phyloP scores from a whole-genome alignment of 2,113 vertebrate species.

The Eublepharis macularius region DNA sequence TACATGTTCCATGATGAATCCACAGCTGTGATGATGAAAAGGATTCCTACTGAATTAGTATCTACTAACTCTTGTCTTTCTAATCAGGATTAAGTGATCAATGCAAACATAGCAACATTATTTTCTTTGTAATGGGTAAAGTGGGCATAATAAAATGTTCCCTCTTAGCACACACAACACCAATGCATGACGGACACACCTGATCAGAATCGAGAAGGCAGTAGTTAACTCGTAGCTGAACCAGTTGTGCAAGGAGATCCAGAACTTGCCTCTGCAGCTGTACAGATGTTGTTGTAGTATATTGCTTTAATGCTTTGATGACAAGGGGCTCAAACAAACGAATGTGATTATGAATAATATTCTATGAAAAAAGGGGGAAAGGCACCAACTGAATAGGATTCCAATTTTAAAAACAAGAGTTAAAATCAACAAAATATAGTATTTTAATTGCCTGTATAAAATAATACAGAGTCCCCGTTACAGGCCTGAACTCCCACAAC shows the following conservation, averaged over 20 bases:
- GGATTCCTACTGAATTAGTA: too few relatives aligned
- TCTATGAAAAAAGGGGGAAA: slow-evolving; percentile 77
- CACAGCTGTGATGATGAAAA: too few relatives aligned
- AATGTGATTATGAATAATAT: slow-evolving; percentile 96
- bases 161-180: too few relatives aligned
- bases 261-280: slow-evolving; percentile 95
- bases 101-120: too few relatives aligned
- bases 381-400: slow-evolving; percentile 29
- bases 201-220: slow-evolving; percentile 97
- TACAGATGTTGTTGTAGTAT: slow-evolving; percentile 96
- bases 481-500: background rate
- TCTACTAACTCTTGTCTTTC: too few relatives aligned
- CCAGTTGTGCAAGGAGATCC: slow-evolving; percentile 93
- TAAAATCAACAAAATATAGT: background rate
- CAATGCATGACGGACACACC: slow-evolving; percentile 65
- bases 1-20: too few relatives aligned
- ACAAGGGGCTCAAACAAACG: slow-evolving; percentile 97
- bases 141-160: too few relatives aligned
- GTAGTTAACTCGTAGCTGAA: slow-evolving; percentile 96
- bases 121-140: too few relatives aligned
- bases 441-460: background rate
- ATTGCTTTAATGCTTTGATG: slow-evolving; percentile 97
- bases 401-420: slow-evolving; percentile 33
- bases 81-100: too few relatives aligned
- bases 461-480: background rate